Percentiles rank a stretch among this genome's conserved stretches.
phyloP scores from a whole-genome alignment of 2,113 vertebrate genomes.

The Scytalopus superciliaris region DNA sequence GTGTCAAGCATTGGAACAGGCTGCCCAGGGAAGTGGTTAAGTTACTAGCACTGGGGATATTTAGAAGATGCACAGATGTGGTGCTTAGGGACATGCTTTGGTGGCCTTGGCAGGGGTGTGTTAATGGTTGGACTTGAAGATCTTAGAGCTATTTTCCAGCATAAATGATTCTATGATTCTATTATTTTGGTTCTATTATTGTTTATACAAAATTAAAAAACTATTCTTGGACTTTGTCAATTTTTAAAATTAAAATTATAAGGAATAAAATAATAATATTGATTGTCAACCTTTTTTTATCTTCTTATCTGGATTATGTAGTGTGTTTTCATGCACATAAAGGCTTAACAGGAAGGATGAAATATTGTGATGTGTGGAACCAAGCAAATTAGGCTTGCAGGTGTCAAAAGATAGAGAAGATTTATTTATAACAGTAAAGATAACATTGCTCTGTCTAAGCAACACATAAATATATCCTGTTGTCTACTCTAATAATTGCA shows the following conservation, averaged over 20 bases:
- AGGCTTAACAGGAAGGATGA: background rate
- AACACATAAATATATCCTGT: background rate
- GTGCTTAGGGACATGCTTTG: background rate
- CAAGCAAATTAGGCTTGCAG: background rate
- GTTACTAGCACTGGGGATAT: background rate
- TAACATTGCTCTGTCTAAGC: background rate
- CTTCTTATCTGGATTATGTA: background rate
- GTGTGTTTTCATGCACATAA: constrained; percentile 4
- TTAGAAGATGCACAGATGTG: background rate
- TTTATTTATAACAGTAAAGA: background rate
- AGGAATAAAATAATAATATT: background rate
- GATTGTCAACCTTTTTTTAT: background rate
- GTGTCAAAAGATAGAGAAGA: background rate
- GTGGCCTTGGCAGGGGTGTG: background rate
- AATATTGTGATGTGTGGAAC: background rate
- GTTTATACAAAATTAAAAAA: background rate
- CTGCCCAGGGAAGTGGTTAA: background rate
- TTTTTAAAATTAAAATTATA: background rate
- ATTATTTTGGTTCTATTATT: background rate
- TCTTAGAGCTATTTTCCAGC: background rate
- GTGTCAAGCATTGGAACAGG: background rate
- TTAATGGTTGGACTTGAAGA: background rate
- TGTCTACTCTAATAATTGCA: background rate
- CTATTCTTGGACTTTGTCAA: background rate
- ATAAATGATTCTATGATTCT: background rate